Evolutionary conservation across 2,797 vertebrate species (phyloP).

Genomic region (Epinephelus coioides): DNA sequence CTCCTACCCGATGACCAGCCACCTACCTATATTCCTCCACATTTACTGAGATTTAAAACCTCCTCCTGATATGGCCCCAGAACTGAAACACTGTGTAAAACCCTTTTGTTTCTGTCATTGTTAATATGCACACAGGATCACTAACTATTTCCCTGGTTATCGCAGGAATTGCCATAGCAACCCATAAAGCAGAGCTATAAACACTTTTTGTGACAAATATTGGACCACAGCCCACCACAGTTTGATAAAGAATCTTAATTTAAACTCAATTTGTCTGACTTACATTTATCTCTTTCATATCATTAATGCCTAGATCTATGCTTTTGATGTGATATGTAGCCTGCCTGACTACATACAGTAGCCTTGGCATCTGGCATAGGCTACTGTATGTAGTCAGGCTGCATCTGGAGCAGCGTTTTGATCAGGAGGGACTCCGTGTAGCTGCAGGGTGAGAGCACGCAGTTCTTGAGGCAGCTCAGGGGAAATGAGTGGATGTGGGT

Average conservation of each 20-base stretch:
- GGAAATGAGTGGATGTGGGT: too few species aligned
- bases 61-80: not conserved
- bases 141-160: conserved; percentile 7
- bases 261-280: too few species aligned
- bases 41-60: conserved; percentile 7
- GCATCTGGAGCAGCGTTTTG: too few species aligned
- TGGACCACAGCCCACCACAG: not conserved
- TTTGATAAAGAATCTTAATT: not conserved
- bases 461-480: too few species aligned
- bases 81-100: not conserved
- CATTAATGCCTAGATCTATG: too few species aligned
- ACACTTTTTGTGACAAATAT: not conserved
- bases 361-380: too few species aligned
- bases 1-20: conserved; percentile 32
- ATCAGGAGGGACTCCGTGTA: too few species aligned
- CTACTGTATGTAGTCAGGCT: too few species aligned
- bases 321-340: too few species aligned
- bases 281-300: too few species aligned
- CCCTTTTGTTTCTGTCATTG: not conserved
- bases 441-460: too few species aligned
- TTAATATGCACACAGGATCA: not conserved
- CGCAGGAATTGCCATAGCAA: conserved; percentile 21
- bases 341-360: too few species aligned
- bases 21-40: conserved; percentile 44
- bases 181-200: not conserved